Evolutionary conservation across 2,888 invertebrate species (phyloP), one percentile per base, ranked within the genome.

Genomic region (Campaea margaritaria): DNA sequence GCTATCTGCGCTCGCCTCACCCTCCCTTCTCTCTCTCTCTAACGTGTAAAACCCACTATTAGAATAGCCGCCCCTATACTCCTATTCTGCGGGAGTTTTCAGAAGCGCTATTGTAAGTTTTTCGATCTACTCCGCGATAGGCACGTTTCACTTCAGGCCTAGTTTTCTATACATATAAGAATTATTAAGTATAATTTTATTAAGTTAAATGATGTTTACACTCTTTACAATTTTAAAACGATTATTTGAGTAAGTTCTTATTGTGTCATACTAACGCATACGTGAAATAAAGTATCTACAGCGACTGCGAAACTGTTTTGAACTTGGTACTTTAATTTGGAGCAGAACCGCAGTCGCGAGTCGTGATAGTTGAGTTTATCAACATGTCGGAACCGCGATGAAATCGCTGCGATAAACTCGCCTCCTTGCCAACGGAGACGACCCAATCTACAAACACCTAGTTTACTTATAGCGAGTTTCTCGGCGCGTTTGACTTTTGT

Each of bases 331-430:
- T 44, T 64, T 67, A 31, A 64, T 62, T 65, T 58, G 38, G 50
- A 68, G 49, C 65, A 72, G 64, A 68, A 53, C 65, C 64, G 65
- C 64, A 69, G 68, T 68, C 64, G 58, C 58, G 69, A 67, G 62
- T 66, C 67, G 72, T 64, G 67, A 74, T 73, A 68, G 68, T 72
- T 64, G 64, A 73, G 77, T 78, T 76, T 78, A 78, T 75, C 80
- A 79, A 75, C 72, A 74, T 66, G 72, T 66, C 77, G 72, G 74
- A 73, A 76, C 73, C 63, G 71, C 78, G 80, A 80, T 79, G 74
- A 80, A 74, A 80, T 74, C 74, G 65, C 62, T 62, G 64, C 77
- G 73, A 78, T 77, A 79, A 80, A 79, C 74, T 73, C 73, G 69
- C 70, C 68, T 72, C 63, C 72, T 71, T 70, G 70, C 60, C 68